Evolutionary conservation across 30 jellyfish, hydroid and myxozoan species (phyloP).

Genomic region (Nemopilema nomurai): DNA sequence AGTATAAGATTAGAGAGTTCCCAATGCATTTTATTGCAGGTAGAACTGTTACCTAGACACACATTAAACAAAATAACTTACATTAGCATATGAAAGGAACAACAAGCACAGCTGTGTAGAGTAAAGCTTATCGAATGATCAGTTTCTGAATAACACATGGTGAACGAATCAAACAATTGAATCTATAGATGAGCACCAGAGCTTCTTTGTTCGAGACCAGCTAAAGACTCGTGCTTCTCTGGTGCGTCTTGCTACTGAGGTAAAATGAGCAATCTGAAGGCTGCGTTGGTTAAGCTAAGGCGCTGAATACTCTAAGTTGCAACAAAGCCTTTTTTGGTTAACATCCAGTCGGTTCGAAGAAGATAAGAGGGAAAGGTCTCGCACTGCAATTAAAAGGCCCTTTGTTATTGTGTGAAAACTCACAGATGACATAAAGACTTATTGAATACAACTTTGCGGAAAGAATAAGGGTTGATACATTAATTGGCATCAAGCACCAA

Average conservation of each 20-base stretch:
- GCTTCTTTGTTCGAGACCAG: conserved; percentile 55
- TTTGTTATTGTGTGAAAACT: not conserved
- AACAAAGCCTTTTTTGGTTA: too few species aligned
- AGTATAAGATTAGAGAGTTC: not conserved
- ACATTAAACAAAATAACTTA: not conserved
- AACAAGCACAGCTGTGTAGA: conserved; percentile 63
- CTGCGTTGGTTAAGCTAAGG: not conserved
- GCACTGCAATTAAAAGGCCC: too few species aligned
- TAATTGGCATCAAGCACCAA: not conserved
- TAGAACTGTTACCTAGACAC: conserved; percentile 2
- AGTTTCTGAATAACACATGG: conserved; percentile 64
- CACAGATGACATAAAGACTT: not conserved
- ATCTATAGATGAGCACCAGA: conserved; percentile 63
- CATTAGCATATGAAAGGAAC: conserved; percentile 47
- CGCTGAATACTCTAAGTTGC: not conserved
- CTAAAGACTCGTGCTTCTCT: conserved; percentile 16
- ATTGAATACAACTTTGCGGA: not conserved
- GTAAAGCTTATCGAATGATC: conserved; percentile 68
- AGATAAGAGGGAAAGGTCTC: too few species aligned
- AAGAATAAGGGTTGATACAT: not conserved
- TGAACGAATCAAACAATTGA: conserved; percentile 9
- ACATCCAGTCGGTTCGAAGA: too few species aligned
- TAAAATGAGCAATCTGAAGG: not conserved
- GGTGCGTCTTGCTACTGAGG: conserved; percentile 9
- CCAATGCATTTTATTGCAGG: not conserved